Evolutionary conservation across 2,888 invertebrate species (phyloP), one percentile per base, ranked within the genome.

Genomic region (Branchellion lobata): DNA sequence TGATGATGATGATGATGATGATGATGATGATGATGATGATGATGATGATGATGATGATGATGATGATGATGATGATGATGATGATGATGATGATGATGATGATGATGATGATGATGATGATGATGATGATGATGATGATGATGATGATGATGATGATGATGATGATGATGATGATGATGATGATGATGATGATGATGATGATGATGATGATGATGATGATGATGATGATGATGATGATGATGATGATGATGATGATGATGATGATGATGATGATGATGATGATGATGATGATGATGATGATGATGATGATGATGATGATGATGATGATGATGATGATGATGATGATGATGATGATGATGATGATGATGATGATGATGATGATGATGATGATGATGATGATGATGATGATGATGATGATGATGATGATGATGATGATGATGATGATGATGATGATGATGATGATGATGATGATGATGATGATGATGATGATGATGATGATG

Each of bases 121-220:
- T 40, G 73, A 72, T 72, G 27, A 68, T n/a, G 21, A 68, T 68
- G 21, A 68, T 68, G 21, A 24, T 11, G 68, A 3, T 68, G 1
- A 68, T 68, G 27, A 24, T 11, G 21, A 24, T 68, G 68, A 68
- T 68, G n/a, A 68, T 68, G 21, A 36, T 40, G n/a, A 36, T 24
- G 40, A 73, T 36, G 73, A 33, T 40, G 40, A 33, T 40, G 73
- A 72, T 72, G 27, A 68, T n/a, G 21, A 68, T 68, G 21, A 68
- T 68, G 21, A 24, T 11, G 68, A 3, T 68, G 1, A 68, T 68
- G 27, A 24, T 11, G 21, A 24, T 68, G 68, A 68, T 68, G n/a
- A 68, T 68, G 21, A 36, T 40, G n/a, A 36, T 24, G 40, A 73
- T 36, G 73, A 33, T 40, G 40, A 33, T 40, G 73, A 72, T 72